phyloP scores from a whole-genome alignment of 1,140 invertebrate genomes.

The Drosophila ercepeae region DNA sequence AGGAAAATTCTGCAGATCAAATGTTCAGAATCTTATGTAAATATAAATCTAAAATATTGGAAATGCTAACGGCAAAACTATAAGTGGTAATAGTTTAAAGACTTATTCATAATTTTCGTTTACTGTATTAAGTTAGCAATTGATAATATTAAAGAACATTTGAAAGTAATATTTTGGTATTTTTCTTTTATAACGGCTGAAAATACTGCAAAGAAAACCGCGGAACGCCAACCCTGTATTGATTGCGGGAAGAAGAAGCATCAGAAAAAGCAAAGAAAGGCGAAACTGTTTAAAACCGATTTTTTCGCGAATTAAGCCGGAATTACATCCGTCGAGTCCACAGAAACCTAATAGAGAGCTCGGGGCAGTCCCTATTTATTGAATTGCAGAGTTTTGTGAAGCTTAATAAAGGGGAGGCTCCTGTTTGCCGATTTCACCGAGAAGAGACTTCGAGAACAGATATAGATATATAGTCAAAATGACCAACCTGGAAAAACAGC shows the following conservation, averaged over 20 bases:
- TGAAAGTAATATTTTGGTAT: neutral
- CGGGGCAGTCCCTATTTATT: constrained; percentile 23
- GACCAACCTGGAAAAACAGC: constrained; percentile 88
- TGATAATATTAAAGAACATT: no score
- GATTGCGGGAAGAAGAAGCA: constrained; percentile 64
- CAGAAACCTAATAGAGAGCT: neutral
- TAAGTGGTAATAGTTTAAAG: no score
- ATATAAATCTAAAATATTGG: no score
- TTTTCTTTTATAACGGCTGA: no score
- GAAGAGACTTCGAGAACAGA: constrained; percentile 25
- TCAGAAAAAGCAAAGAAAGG: constrained; percentile 62
- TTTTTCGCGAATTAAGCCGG: constrained; percentile 14
- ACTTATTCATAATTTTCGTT: no score
- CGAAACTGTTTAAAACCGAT: constrained; percentile 46
- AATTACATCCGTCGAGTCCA: neutral
- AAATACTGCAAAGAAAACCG: no score
- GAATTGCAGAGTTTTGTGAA: constrained; percentile 8
- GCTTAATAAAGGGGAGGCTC: neutral
- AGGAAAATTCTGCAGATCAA: no score
- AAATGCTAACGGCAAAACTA: no score
- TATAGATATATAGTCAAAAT: constrained; percentile 68
- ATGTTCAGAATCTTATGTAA: no score
- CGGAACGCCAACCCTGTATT: constrained; percentile 43
- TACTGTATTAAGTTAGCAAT: no score
- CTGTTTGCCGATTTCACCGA: constrained; percentile 35